Conservation (phyloP, 2,797 vertebrate genomes). For the Pampus argenteus region DNA sequence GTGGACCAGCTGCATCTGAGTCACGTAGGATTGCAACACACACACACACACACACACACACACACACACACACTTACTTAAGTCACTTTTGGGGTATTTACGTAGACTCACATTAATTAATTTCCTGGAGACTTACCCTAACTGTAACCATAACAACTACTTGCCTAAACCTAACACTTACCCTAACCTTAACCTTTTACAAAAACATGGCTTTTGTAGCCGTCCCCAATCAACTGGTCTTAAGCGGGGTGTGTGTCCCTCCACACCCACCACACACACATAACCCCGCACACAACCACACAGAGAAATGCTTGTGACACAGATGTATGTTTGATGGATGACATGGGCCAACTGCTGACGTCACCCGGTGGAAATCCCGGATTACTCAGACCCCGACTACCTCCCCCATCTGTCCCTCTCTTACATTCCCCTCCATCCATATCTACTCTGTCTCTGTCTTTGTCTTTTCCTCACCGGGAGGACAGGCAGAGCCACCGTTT, state of each 20-base stretch:
- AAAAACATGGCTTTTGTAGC: no score
- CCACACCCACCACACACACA: slow-evolving; percentile 20
- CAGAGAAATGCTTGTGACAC: slow-evolving; percentile 64
- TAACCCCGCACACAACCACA: slow-evolving; percentile 34
- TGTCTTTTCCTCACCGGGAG: slow-evolving; percentile 20
- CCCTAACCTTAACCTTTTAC: no score
- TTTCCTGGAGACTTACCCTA: no score
- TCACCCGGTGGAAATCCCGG: slow-evolving; percentile 86
- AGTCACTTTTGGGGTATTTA: no score
- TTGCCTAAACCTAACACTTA: no score
- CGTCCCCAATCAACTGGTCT: no score
- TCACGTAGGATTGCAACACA: slow-evolving; percentile 68
- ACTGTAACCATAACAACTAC: no score
- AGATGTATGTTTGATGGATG: slow-evolving; percentile 79
- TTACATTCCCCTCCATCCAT: slow-evolving; percentile 17
- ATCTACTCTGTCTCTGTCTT: slow-evolving; percentile 17
- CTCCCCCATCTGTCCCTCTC: slow-evolving; percentile 44
- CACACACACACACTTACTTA: slow-evolving; percentile 4
- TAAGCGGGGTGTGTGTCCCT: no score
- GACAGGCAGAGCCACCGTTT: slow-evolving; percentile 23
- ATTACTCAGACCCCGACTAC: slow-evolving; percentile 77
- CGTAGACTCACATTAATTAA: no score
- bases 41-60: slow-evolving; percentile 10
- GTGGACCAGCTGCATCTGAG: slow-evolving; percentile 77
- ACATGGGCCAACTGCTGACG: slow-evolving; percentile 80